Conservation (phyloP, 2,888 invertebrate species). For the Cantharis lateralis region DNA sequence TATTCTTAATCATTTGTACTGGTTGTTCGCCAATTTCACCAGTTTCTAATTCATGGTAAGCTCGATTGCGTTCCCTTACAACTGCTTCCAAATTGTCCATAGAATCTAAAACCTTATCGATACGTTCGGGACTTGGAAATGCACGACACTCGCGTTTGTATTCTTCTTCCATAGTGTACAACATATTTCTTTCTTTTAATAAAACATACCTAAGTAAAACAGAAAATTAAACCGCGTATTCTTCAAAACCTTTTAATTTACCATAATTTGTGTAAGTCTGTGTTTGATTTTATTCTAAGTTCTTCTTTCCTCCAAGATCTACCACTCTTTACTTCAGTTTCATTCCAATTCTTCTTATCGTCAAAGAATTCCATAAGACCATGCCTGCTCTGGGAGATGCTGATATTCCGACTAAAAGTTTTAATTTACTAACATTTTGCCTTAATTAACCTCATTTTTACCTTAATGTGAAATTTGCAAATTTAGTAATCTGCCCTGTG, state of each 20-base stretch:
- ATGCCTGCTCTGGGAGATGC: constrained; percentile 52
- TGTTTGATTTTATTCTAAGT: constrained; percentile 90
- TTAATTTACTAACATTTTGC: not conserved
- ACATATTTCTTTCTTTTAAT: constrained; percentile 95
- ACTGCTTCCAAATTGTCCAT: constrained; percentile 93
- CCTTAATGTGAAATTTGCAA: not conserved
- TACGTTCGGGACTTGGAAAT: constrained; percentile 90
- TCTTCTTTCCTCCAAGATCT: constrained; percentile 90
- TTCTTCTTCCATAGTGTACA: constrained; percentile 93
- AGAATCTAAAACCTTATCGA: constrained; percentile 92
- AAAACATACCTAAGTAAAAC: constrained; percentile 69
- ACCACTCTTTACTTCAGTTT: constrained; percentile 75
- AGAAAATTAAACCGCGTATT: not conserved
- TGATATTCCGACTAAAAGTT: constrained; percentile 17
- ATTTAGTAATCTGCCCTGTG: not conserved
- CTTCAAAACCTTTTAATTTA: constrained; percentile 52
- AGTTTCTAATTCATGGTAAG: constrained; percentile 87
- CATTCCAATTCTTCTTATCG: constrained; percentile 80
- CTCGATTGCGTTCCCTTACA: constrained; percentile 88
- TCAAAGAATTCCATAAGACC: constrained; percentile 91
- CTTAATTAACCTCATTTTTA: not conserved
- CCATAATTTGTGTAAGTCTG: constrained; percentile 97
- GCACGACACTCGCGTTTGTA: constrained; percentile 66
- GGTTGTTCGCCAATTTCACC: constrained; percentile 84
- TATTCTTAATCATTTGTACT: constrained; percentile 61